Conservation (phyloP, 2,113 vertebrate genomes). For the Leptodactylus fuscus region DNA sequence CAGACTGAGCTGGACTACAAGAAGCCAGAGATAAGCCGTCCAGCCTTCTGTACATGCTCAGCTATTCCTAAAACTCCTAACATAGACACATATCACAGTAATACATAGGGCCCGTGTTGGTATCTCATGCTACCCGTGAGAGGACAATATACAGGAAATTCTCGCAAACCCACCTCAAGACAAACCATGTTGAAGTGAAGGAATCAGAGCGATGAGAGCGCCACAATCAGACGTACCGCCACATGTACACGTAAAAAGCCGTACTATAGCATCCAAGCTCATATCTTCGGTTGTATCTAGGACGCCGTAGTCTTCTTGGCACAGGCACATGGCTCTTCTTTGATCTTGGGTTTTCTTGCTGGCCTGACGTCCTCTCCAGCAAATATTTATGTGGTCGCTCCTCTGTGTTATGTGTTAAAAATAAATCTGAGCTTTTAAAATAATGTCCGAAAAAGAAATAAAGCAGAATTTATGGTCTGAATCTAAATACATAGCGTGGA, state of each 20-base stretch:
- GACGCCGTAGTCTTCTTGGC: slow-evolving; percentile 23
- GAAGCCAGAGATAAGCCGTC: too few species aligned
- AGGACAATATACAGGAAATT: too few species aligned
- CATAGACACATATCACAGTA: too few species aligned
- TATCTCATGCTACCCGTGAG: too few species aligned
- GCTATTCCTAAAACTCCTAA: too few species aligned
- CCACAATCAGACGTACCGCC: not conserved
- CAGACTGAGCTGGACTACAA: too few species aligned
- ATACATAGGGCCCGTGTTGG: too few species aligned
- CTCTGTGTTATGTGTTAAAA: slow-evolving; percentile 10
- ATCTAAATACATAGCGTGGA: not conserved
- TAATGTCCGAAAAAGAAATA: not conserved
- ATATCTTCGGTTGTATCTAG: not conserved
- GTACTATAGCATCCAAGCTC: not conserved
- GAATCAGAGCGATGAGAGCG: not conserved
- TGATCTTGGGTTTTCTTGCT: slow-evolving; percentile 17
- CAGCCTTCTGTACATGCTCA: too few species aligned
- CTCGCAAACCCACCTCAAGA: too few species aligned
- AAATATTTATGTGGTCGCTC: slow-evolving; percentile 15
- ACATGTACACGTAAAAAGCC: not conserved
- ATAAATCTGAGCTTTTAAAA: not conserved
- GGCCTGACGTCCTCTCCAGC: slow-evolving; percentile 10
- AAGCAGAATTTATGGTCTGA: slow-evolving; percentile 2
- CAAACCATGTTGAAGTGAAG: too few species aligned
- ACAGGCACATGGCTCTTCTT: not conserved